Evolutionary conservation across 1,140 invertebrate species (phyloP).

Genomic region (Magallana angulata): DNA sequence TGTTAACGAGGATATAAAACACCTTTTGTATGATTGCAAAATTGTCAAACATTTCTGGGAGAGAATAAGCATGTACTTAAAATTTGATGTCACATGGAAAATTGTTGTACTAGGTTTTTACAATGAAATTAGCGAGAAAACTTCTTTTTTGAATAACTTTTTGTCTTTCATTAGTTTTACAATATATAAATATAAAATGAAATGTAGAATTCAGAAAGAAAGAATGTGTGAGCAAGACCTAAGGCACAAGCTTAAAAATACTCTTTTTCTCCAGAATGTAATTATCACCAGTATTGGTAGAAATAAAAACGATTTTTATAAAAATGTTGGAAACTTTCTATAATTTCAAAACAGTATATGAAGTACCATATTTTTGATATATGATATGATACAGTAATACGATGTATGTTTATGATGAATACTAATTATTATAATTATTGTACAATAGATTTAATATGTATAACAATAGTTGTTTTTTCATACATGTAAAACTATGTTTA

Average conservation of each 20-base stretch:
- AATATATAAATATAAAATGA: background rate
- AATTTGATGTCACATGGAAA: background rate
- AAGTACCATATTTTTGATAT: background rate
- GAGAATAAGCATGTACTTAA: background rate
- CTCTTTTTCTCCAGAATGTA: background rate
- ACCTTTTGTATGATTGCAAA: background rate
- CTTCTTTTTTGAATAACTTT: background rate
- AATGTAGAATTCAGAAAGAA: background rate
- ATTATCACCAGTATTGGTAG: background rate
- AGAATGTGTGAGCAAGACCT: background rate
- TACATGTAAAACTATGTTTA: too few species aligned
- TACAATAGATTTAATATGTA: too few species aligned
- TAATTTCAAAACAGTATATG: background rate
- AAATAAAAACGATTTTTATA: background rate
- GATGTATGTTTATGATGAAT: background rate
- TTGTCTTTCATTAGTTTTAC: background rate
- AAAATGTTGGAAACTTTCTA: too few species aligned
- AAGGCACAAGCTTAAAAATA: background rate
- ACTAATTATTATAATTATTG: background rate
- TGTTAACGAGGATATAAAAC: background rate
- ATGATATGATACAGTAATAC: background rate
- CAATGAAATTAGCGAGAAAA: background rate
- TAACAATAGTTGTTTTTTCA: too few species aligned
- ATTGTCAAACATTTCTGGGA: background rate
- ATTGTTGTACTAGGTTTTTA: background rate